These are phyloP conservation scores for Gopherus flavomarginatus DNA, from an alignment of 2,113 vertebrate species.

Conservation along the genomic window DNA sequence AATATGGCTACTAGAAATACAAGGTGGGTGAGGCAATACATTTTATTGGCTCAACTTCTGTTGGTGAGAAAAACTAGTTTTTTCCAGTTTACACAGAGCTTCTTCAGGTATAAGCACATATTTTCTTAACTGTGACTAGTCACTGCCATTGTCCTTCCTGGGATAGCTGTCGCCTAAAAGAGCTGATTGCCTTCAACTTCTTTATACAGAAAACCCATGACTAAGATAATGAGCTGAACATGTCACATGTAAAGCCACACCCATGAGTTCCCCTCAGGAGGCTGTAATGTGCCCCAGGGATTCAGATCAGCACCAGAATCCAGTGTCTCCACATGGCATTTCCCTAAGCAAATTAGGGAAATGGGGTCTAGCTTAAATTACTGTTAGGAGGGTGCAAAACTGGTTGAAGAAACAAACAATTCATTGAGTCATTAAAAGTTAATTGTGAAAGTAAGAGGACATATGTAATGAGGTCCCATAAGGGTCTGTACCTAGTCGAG, in stretches of 20 bases:
- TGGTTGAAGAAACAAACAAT: not conserved
- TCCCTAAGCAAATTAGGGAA: not conserved
- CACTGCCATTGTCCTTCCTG: not conserved
- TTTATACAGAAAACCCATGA: not conserved
- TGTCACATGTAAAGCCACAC: not conserved
- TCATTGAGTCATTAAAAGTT: not conserved
- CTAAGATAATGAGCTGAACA: not conserved
- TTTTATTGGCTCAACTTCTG: not conserved
- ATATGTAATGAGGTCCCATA: not conserved
- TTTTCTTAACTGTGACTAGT: not conserved
- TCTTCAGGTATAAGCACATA: too few relatives aligned
- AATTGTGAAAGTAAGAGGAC: not conserved
- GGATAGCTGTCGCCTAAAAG: not conserved
- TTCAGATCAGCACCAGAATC: not conserved
- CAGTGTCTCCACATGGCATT: not conserved
- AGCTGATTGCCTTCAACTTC: not conserved
- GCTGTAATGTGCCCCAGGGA: not conserved
- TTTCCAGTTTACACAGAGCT: not conserved
- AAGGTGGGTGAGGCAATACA: not conserved
- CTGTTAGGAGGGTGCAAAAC: not conserved
- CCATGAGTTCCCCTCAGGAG: not conserved
- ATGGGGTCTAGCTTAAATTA: not conserved
- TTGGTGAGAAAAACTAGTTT: not conserved
- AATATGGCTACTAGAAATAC: not conserved
- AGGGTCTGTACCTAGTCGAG: not conserved